These are phyloP conservation scores for Brachionus koreanus DNA, from an alignment of 1,140 invertebrate species.

Conservation along the genomic window DNA sequence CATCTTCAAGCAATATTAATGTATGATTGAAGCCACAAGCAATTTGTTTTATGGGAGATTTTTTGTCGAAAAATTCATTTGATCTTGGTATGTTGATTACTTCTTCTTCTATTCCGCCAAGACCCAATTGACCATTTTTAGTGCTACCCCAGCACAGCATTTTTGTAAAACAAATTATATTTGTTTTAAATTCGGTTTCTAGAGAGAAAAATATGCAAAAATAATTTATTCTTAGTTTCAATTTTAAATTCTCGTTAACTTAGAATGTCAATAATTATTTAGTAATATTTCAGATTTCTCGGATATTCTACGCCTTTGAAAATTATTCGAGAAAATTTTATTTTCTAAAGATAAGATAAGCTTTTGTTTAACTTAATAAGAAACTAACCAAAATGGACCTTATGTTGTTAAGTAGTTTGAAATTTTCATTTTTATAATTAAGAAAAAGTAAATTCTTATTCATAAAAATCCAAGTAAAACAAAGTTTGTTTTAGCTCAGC, in stretches of 20 bases:
- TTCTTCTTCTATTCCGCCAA: conserved; percentile 61
- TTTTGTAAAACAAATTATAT: neutral
- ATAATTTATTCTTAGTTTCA: conserved; percentile 19
- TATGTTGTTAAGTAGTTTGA: neutral
- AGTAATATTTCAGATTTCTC: neutral
- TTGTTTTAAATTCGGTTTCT: conserved; percentile 7
- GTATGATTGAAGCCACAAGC: conserved; percentile 25
- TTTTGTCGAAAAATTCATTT: conserved; percentile 40
- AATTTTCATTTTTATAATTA: neutral
- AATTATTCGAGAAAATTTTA: neutral
- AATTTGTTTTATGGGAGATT: conserved; percentile 14
- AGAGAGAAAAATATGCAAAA: conserved; percentile 11
- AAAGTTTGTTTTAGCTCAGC: neutral
- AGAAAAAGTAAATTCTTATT: neutral
- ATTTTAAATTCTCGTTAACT: neutral
- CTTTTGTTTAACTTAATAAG: neutral
- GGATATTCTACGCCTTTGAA: neutral
- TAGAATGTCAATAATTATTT: neutral
- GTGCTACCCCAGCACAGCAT: conserved; percentile 54
- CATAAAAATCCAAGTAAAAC: neutral
- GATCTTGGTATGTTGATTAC: neutral
- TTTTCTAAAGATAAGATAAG: neutral
- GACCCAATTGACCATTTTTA: conserved; percentile 66
- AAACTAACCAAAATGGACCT: neutral
- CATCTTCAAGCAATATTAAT: conserved; percentile 58